Base-by-base conservation (phyloP, 1,140 invertebrate species). In the Drosophila orena region DNA sequence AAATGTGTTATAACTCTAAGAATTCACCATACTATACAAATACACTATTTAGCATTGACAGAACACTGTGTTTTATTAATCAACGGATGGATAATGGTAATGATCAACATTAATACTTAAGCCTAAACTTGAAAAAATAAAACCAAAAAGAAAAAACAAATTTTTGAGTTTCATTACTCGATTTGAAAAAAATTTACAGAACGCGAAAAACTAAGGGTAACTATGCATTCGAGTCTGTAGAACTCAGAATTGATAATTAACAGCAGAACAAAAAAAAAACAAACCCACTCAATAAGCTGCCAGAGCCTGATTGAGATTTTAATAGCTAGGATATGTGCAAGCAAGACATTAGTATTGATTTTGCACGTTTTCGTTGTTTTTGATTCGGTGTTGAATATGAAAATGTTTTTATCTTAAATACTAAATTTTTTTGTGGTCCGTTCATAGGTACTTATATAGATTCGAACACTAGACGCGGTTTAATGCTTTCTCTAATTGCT, bases 61-160 rank as follows among this genome's bases (percentile, higher is more conserved):
- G 34, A 71, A 12, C 70, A 49, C 34, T 44, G 22, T 15, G 4
- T 17, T 34, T 58, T 17, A 59, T 57, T 57, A 70, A 49, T 70
- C 38, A n/a, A 34, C 20, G 46, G 14, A 27, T 47, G 50, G 50
- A 8, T 10, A 4, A 20, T 42, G 27, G 64, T 46, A 70, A 70
- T 56, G 66, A n/a, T 70, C 66, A 70, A 70, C 66, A 70, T 55
- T 70, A 22, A 15, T 47, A n/a, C 49, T 69, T 69, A 70, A 37
- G 8, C 4, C 24, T 56, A 38, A 22, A 3, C 27, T n/a, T 42
- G 17, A 17, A 65, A 47, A 12, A 38, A 75, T 38, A 35, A 22
- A 49, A 38, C 53, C 24, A 24, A 24, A 24, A 35, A n/a, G 37
- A 37, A 57, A n/a, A 42, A 40, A 10, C 6, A 27, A 52, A 20